A percentile compares a stretch with the other conserved stretches of the same genome.
These are phyloP conservation scores for Bombylius major DNA, from an alignment of 2,888 invertebrate genomes.

Conservation along the genomic window DNA sequence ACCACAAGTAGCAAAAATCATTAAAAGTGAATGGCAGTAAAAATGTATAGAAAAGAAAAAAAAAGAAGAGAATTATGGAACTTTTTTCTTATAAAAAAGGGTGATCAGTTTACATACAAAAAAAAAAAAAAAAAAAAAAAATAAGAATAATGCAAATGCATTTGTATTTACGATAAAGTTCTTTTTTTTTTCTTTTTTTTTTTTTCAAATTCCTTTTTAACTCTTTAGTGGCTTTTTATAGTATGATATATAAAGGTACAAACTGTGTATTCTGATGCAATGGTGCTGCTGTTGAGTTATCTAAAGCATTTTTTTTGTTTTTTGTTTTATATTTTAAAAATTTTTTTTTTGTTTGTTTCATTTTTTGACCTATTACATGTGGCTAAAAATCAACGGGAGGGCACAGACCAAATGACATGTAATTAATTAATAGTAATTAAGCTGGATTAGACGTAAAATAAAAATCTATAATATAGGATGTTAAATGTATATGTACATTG, in stretches of 20 bases:
- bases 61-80: not conserved
- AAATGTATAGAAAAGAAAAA: not conserved
- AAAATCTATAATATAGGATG: not conserved
- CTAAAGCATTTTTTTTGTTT: no score
- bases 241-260: no score
- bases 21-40: not conserved
- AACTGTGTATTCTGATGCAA: no score
- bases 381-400: constrained; percentile 16
- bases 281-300: no score
- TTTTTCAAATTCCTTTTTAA: no score
- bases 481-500: no score
- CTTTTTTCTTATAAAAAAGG: not conserved
- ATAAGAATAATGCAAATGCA: constrained; percentile 4
- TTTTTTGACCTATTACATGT: not conserved
- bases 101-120: not conserved
- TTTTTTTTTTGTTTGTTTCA: not conserved
- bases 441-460: constrained; percentile 17
- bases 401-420: constrained; percentile 18
- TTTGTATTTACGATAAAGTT: not conserved
- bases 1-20: constrained; percentile 4
- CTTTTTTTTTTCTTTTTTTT: constrained; percentile 2
- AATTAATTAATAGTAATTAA: constrained; percentile 22
- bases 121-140: not conserved
- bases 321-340: no score
- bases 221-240: no score